Conservation (phyloP, 2,113 vertebrate species). For the Passerina amoena region DNA sequence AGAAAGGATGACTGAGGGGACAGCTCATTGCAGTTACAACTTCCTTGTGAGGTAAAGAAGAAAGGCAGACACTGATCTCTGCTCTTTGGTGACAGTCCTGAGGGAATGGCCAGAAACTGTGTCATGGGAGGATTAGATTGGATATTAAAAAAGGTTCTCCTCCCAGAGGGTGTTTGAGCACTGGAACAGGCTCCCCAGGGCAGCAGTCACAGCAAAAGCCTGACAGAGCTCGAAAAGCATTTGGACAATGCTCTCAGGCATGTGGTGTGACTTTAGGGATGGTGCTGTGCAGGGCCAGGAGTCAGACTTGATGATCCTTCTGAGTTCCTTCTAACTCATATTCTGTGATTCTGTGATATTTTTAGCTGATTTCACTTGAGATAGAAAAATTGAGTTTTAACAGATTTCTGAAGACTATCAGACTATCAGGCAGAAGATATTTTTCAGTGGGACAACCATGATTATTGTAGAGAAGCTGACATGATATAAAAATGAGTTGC, state of each 20-base stretch:
- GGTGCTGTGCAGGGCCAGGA: neutral
- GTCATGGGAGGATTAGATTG: neutral
- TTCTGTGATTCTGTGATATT: neutral
- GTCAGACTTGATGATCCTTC: neutral
- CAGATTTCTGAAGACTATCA: neutral
- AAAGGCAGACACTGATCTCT: neutral
- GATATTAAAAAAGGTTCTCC: neutral
- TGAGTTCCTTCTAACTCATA: neutral
- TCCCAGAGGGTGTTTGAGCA: neutral
- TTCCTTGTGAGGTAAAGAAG: neutral
- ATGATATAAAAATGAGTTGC: neutral
- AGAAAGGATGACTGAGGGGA: neutral
- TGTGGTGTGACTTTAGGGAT: neutral
- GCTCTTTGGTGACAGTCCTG: neutral
- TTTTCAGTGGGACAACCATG: neutral
- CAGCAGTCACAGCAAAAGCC: neutral
- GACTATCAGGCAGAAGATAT: neutral
- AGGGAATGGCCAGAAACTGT: neutral
- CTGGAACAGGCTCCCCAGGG: neutral
- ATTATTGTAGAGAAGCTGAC: neutral
- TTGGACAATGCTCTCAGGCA: neutral
- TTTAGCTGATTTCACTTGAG: neutral
- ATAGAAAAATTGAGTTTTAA: neutral
- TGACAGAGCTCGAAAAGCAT: neutral
- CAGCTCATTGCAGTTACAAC: neutral